Percentiles rank a stretch among this genome's conserved stretches.
phyloP scores from a whole-genome alignment of 1,140 invertebrate genomes.

The Rhizoglyphus robini region DNA sequence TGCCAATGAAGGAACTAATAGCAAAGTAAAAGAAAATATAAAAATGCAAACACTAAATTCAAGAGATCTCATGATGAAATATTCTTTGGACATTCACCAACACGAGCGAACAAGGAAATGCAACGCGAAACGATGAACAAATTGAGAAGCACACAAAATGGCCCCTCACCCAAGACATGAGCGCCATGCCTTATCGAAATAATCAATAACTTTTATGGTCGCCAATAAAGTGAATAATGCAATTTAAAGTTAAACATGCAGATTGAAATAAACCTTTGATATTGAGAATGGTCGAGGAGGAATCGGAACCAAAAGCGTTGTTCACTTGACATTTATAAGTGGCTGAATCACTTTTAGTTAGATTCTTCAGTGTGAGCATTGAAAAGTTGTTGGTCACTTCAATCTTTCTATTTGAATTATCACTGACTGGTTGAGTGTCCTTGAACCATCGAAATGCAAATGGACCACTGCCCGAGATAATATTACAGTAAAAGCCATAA shows the following conservation, averaged over 20 bases:
- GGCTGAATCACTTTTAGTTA: conserved; percentile 2
- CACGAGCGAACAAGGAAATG: not conserved
- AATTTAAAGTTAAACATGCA: too few relatives aligned
- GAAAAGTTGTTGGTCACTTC: not conserved
- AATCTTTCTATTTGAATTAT: not conserved
- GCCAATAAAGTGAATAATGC: too few relatives aligned
- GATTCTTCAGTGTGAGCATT: not conserved
- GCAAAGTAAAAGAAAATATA: not conserved
- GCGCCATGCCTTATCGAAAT: not conserved
- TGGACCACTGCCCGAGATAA: not conserved
- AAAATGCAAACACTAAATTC: too few relatives aligned
- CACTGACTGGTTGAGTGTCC: not conserved
- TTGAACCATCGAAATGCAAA: not conserved
- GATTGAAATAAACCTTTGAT: conserved; percentile 13
- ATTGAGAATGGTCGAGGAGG: not conserved
- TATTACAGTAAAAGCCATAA: not conserved
- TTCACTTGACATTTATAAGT: not conserved
- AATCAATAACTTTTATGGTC: not conserved
- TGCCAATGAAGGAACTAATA: not conserved
- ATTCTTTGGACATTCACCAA: not conserved
- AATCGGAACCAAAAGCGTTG: conserved; percentile 11
- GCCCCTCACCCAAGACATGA: not conserved
- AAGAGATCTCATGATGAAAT: too few relatives aligned
- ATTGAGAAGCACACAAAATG: not conserved
- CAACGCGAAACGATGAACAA: too few relatives aligned